Percentiles rank a stretch among this genome's conserved stretches.
Conservation (phyloP, 2,797 vertebrate species). For the Vespertilio murinus region DNA sequence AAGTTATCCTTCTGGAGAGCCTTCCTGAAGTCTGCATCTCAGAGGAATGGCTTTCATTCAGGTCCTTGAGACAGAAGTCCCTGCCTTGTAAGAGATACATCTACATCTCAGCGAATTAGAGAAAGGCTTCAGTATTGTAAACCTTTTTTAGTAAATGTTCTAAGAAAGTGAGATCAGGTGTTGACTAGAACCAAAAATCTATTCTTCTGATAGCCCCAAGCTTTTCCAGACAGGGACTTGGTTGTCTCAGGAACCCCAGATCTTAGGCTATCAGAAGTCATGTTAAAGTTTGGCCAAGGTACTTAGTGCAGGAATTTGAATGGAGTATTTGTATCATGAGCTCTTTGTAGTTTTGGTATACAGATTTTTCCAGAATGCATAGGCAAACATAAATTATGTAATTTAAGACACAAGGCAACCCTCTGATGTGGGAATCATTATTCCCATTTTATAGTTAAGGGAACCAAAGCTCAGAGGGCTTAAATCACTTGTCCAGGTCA, state of each 20-base stretch:
- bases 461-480: background rate
- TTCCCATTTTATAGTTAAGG: background rate
- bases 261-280: background rate
- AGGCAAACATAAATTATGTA: background rate
- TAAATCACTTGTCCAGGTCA: background rate
- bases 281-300: background rate
- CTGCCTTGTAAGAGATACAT: background rate
- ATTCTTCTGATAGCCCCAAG: background rate
- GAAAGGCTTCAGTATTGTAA: background rate
- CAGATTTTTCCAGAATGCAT: conserved; percentile 15
- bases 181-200: background rate
- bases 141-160: background rate
- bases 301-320: background rate
- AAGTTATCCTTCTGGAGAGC: background rate
- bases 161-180: background rate
- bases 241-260: background rate
- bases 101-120: background rate
- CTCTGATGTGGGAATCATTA: background rate
- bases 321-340: background rate
- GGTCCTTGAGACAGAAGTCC: background rate
- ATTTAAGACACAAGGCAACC: conserved; percentile 12
- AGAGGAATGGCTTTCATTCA: background rate
- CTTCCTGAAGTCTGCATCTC: background rate
- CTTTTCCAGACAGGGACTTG: background rate
- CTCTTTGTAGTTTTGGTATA: background rate